phyloP scores from a whole-genome alignment of 2,113 vertebrate species.

The Erythrocebus patas region DNA sequence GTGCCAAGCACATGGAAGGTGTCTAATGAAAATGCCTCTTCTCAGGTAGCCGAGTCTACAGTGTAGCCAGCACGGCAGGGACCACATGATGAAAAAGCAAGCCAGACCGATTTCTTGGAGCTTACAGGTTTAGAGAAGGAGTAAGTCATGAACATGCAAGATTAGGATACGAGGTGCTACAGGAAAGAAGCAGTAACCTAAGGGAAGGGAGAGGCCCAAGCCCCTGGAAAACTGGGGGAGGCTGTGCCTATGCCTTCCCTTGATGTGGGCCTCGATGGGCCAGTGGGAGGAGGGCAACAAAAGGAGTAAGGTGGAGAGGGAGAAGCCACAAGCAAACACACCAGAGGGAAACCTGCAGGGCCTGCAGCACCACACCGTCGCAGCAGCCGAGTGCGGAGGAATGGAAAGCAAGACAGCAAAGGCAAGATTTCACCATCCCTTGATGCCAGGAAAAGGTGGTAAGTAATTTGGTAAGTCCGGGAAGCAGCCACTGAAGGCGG shows the following conservation, averaged over 20 bases:
- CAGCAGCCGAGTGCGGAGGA: neutral
- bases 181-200: neutral
- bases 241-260: neutral
- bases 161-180: neutral
- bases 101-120: neutral
- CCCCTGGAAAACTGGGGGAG: neutral
- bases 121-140: neutral
- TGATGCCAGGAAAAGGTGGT: neutral
- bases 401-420: neutral
- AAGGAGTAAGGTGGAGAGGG: neutral
- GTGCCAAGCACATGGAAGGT: neutral
- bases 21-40: neutral
- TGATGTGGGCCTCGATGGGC: neutral
- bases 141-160: neutral
- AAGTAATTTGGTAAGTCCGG: neutral
- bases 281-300: neutral
- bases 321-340: neutral
- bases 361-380: accelerated
- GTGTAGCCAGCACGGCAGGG: neutral
- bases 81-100: neutral
- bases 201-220: no score
- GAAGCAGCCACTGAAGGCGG: neutral
- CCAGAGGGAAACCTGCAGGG: neutral
- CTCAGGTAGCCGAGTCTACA: neutral
- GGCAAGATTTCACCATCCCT: neutral